These are phyloP conservation scores for Microtus montanus DNA, from an alignment of 2,113 vertebrate genomes.

Conservation along the genomic window DNA sequence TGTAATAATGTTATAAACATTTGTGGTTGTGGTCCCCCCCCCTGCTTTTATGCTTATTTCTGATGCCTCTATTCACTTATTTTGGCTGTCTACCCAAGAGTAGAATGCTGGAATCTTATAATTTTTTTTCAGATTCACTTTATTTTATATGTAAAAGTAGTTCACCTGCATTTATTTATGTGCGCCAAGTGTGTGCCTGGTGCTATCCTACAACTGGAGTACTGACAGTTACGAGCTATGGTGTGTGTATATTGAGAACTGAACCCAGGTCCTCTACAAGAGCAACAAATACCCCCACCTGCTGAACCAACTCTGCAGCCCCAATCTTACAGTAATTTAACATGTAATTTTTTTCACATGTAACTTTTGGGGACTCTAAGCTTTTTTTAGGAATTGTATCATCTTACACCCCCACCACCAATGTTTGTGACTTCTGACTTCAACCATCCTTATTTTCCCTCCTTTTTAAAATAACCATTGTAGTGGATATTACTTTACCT, in stretches of 20 bases:
- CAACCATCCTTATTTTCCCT: neutral
- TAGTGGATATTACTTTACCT: neutral
- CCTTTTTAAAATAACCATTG: neutral
- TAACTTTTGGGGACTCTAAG: neutral
- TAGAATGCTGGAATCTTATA: neutral
- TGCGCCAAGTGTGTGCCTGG: neutral
- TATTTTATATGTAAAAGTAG: neutral
- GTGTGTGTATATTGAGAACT: neutral
- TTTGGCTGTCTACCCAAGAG: neutral
- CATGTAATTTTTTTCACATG: neutral
- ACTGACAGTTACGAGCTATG: neutral
- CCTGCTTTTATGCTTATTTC: neutral
- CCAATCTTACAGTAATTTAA: neutral
- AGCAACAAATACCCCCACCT: neutral
- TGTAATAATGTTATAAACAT: neutral
- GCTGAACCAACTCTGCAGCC: neutral
- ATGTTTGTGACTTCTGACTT: neutral
- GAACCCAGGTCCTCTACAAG: neutral
- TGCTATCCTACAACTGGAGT: neutral
- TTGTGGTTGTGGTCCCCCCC: neutral
- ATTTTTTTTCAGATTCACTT: neutral
- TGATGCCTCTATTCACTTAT: neutral
- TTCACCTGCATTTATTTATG: neutral
- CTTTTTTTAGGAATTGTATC: neutral
- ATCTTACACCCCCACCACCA: neutral